A percentile compares a stretch with the other conserved stretches of the same genome.
Conservation (phyloP, 2,113 vertebrate species). For the Zingel zingel region DNA sequence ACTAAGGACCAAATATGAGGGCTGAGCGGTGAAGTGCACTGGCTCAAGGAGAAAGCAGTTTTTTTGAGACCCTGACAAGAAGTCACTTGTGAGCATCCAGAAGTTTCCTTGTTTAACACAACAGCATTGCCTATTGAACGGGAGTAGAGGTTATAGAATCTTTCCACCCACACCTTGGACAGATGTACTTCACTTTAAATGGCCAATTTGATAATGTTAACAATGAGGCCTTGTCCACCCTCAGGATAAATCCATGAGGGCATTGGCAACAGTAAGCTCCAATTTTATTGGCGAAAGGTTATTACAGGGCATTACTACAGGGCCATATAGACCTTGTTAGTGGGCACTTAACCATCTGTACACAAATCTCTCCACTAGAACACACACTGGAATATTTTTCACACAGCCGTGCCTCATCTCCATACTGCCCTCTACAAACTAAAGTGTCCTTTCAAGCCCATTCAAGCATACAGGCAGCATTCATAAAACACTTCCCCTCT, state of each 20-base stretch:
- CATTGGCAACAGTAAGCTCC: conserved; percentile 58
- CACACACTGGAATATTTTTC: conserved; percentile 68
- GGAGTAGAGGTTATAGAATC: conserved; percentile 33
- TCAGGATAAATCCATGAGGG: conserved; percentile 53
- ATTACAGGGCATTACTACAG: conserved; percentile 72
- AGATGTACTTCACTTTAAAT: conserved; percentile 68
- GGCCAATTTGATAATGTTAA: conserved; percentile 66
- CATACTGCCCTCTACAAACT: conserved; percentile 80
- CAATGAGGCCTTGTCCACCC: conserved; percentile 56
- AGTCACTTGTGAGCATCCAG: not conserved
- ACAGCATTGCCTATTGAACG: conserved; percentile 5
- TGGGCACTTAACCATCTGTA: conserved; percentile 86
- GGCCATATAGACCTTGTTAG: conserved; percentile 81
- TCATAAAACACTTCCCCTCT: conserved; percentile 69
- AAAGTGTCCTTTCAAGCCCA: conserved; percentile 74
- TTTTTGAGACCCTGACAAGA: conserved; percentile 1
- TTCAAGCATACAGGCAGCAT: conserved; percentile 73
- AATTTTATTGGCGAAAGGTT: conserved; percentile 64
- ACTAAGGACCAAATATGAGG: not conserved
- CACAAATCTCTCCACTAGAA: conserved; percentile 73
- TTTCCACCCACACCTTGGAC: conserved; percentile 49
- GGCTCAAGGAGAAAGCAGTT: conserved; percentile 10
- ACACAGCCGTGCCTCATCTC: conserved; percentile 69
- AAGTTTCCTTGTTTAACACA: conserved; percentile 7
- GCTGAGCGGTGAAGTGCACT: not conserved